Conservation (phyloP, 2,113 vertebrate genomes). For the Zootoca vivipara region DNA sequence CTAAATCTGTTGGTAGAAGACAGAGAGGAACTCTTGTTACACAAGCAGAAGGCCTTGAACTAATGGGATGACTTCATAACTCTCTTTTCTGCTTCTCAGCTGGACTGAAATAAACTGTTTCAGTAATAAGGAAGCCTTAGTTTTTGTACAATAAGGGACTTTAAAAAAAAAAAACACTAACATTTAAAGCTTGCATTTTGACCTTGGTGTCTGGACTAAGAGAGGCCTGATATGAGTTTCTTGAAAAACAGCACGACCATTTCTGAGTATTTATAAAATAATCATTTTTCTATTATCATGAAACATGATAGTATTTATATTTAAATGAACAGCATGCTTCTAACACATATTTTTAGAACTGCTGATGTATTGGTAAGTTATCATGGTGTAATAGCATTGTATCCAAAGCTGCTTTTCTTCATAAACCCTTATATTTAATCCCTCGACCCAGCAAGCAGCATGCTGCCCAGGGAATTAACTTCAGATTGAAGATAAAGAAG, state of each 20-base stretch:
- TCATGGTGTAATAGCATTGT: constrained; percentile 81
- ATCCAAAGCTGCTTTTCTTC: constrained; percentile 84
- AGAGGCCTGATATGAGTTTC: constrained; percentile 17
- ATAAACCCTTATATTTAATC: constrained; percentile 84
- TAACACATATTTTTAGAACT: constrained; percentile 68
- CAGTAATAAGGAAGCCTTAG: background rate
- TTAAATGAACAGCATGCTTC: constrained; percentile 75
- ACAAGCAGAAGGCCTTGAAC: too few species aligned
- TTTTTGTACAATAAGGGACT: background rate
- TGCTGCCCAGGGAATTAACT: constrained; percentile 80
- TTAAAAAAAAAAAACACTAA: background rate
- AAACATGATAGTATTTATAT: constrained; percentile 70
- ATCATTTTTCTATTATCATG: constrained; percentile 67
- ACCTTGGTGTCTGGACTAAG: background rate
- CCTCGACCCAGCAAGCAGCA: constrained; percentile 75
- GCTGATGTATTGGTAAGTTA: constrained; percentile 80
- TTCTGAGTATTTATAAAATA: constrained; percentile 51
- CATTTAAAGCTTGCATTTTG: background rate
- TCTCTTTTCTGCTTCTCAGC: background rate
- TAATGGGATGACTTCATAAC: background rate
- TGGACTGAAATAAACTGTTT: background rate
- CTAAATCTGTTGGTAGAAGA: too few species aligned
- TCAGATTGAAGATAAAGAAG: constrained; percentile 80
- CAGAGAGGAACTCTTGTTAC: too few species aligned
- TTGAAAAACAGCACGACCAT: constrained; percentile 55